Evolutionary conservation across 2,888 invertebrate species (phyloP), one percentile per base, ranked within the genome.

Genomic region (Entomobrya multifasciata): DNA sequence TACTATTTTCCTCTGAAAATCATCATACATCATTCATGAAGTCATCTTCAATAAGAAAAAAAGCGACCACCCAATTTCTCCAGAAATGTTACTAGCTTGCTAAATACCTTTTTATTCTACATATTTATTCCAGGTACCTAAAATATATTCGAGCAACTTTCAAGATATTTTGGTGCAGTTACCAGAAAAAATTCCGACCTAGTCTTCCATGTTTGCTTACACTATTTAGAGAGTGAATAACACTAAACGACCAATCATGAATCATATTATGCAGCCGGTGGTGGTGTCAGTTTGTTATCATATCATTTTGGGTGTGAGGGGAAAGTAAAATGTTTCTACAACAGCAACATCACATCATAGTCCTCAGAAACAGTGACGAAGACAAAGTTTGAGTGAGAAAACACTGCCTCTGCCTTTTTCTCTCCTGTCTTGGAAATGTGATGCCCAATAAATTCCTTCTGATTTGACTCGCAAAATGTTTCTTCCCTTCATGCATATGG

Each of bases 401-500:
- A 77, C 55, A 44, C 62, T 25, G 27, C 20, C 20, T 41, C n/a
- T 77, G 25, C 57, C 44, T 60, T n/a, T n/a, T n/a, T n/a, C n/a
- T n/a, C n/a, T 47, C 62, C 60, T 86, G 80, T 80, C 81, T 65
- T 62, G 25, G 57, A 86, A 86, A 86, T 86, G 49, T 86, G 86
- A 86, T 77, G 86, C 70, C 81, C 86, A 80, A 86, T 86, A 86
- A 86, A 86, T 86, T 86, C 86, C 77, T 81, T 76, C 76, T 86
- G 86, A 86, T 86, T 86, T 81, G 86, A 86, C 86, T 86, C 81
- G 41, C 86, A 86, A 86, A 86, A 86, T 76, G 67, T 76, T 47
- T 65, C 41, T 72, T 87, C 70, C 65, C 83, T 76, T 87, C 83
- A 87, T 83, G 76, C 82, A 83, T 83, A 87, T 83, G 83, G 78